Base-by-base conservation (phyloP, 2,113 vertebrate genomes). In the Cisticola juncidis region DNA sequence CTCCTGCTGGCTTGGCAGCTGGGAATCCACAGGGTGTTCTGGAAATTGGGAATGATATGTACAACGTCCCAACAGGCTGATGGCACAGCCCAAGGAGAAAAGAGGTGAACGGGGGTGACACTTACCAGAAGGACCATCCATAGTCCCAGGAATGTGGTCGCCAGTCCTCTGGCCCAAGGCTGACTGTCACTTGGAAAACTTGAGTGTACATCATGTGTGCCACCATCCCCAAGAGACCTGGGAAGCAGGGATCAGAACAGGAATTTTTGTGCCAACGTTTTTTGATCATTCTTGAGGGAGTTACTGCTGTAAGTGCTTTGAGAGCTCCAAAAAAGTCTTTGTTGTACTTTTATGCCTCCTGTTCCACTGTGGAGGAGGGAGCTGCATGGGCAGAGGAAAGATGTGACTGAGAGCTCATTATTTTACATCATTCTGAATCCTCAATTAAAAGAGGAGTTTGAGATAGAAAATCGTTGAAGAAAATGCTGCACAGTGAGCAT, bases 181-280 rank as follows among this genome's bases (percentile, higher is more conserved):
- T 99, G 95, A 98, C 99, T 12, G 99, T 99, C 96, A 99, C 99
- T 98, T 99, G 99, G 97, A 99, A 99, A 88, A 99, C 99, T 97
- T 99, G 99, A 18, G 98, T 99, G 84, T 99, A 99, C 98, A 99
- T 99, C 99, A 99, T 99, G 92, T 99, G 99, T 88, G 99, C 99
- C 98, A 99, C 99, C 99, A 99, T 99, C 36, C 99, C 99, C 82
- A 99, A 96, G 64, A 99, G 98, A 92, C 99, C 99, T 99, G 96
- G 25, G 90, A 90, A 96, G 64, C 12, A 96, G 60, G 69, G 93
- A 83, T 88, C 26, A 81, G 25, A 90, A 86, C 16, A 92, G 79
- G 53, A 72, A n/a, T 44, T 69, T 87, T 84, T 89, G 38, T 87
- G 90, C 58, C 81, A 42, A 29, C 5, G 0, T 22, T 62, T 91